Conservation (phyloP, 2,888 invertebrate species). For the Epiperipatus broadwayi region DNA sequence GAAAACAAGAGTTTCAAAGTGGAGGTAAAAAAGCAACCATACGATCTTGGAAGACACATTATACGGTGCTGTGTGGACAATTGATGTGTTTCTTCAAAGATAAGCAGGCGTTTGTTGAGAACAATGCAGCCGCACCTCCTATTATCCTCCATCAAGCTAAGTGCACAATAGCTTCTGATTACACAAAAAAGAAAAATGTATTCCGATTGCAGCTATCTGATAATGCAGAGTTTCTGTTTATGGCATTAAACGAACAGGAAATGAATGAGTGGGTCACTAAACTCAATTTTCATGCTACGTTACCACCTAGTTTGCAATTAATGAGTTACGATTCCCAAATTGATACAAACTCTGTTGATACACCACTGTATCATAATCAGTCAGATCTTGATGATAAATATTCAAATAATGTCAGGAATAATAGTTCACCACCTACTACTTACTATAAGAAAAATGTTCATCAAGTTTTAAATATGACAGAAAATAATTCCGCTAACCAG, state of each 20-base stretch:
- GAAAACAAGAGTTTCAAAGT: constrained; percentile 80
- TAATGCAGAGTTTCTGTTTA: constrained; percentile 79
- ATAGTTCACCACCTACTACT: no score
- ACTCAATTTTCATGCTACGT: constrained; percentile 72
- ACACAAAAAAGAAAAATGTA: constrained; percentile 83
- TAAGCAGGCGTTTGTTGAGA: constrained; percentile 65
- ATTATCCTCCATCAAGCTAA: constrained; percentile 53
- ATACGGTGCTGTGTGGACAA: constrained; percentile 89
- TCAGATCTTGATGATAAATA: no score
- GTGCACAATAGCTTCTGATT: constrained; percentile 72
- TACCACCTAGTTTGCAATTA: constrained; percentile 71
- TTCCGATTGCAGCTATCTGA: constrained; percentile 68
- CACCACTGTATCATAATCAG: no score
- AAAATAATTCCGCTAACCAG: no score
- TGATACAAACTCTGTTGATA: no score
- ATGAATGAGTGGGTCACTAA: constrained; percentile 80
- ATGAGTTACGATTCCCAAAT: constrained; percentile 50
- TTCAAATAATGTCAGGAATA: no score
- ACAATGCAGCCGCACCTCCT: constrained; percentile 69
- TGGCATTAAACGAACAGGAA: constrained; percentile 47
- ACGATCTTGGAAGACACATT: constrained; percentile 83
- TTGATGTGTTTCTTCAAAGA: constrained; percentile 93
- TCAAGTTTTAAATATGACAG: no score
- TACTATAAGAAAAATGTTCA: no score
- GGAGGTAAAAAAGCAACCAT: constrained; percentile 87